Evolutionary conservation across 2,113 vertebrate species (phyloP).

Genomic region (Sturnira hondurensis): DNA sequence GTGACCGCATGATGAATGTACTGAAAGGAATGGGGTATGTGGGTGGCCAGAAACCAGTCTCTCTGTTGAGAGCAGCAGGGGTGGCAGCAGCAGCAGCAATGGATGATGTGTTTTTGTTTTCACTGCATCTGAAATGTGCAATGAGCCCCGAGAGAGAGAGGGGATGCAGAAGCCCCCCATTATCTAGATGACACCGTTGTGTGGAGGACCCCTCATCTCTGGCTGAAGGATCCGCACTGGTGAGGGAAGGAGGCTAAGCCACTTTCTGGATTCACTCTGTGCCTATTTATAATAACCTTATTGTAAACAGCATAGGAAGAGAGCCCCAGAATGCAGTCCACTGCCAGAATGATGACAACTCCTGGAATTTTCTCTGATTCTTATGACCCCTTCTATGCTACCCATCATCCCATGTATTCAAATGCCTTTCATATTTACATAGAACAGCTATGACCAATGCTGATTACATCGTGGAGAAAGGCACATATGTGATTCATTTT

Average conservation of each 20-base stretch:
- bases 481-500: constrained; percentile 78
- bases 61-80: neutral
- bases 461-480: constrained; percentile 51
- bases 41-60: neutral
- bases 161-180: neutral
- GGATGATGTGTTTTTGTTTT: neutral
- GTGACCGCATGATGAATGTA: neutral
- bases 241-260: neutral
- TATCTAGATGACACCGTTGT: neutral
- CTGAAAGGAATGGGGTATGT: neutral
- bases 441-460: constrained; percentile 21
- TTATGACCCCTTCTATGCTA: constrained; percentile 32
- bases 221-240: neutral
- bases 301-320: neutral
- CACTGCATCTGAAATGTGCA: neutral
- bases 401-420: neutral
- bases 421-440: constrained; percentile 49
- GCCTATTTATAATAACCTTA: neutral
- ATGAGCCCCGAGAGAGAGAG: neutral
- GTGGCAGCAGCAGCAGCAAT: neutral
- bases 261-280: neutral
- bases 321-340: neutral
- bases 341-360: neutral
- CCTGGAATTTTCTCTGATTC: constrained; percentile 24
- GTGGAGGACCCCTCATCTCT: neutral